Evolutionary conservation across 2,113 vertebrate genomes (phyloP), one percentile per base, ranked within the genome.

Genomic region (crab-eating macaque (Macaca fascicularis)): DNA sequence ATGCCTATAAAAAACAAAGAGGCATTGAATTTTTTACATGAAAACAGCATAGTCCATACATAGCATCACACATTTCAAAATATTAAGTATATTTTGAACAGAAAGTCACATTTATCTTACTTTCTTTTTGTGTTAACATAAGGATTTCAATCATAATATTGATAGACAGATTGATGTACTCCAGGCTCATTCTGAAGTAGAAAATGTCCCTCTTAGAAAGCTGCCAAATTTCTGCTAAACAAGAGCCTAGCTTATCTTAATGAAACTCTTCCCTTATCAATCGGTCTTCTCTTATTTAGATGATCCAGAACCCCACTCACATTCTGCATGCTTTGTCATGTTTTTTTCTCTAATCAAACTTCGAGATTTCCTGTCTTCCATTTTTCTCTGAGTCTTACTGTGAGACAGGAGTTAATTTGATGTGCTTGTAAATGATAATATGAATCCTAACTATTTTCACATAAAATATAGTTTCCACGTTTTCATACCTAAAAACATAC

Each of bases 1-100:
- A 99, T 98, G 99, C 99, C 99, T 99, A 98, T 32, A 78, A 91
- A 94, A 96, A 97, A 97, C 1, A 92, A 96, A 98, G 96, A 98
- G 52, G 2, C 38, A 96, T 23, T 61, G 52, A 59, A 8, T 52
- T 90, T 43, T 97, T 82, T 30, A 48, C 52, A 81, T 79, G 17
- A 64, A 43, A n/a, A 23, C 12, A 30, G 2, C 40, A 40, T 35
- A 52, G 27, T n/a, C 14, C 52, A 52, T 17, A 30, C 32, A 38
- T 43, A 40, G 40, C 40, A 40, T 40, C 40, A 40, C 40, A 40
- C 4, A 40, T 40, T 40, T 4, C 40, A 40, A 40, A 40, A 40
- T 40, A 40, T 40, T 40, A 55, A 45, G 9, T 48, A 5, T 48
- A 38, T 76, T 74, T 87, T 92, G 35, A 82, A 48, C 17, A 59